These are phyloP conservation scores for Tragelaphus oryx DNA, from an alignment of 2,797 vertebrate genomes.

Conservation along the genomic window DNA sequence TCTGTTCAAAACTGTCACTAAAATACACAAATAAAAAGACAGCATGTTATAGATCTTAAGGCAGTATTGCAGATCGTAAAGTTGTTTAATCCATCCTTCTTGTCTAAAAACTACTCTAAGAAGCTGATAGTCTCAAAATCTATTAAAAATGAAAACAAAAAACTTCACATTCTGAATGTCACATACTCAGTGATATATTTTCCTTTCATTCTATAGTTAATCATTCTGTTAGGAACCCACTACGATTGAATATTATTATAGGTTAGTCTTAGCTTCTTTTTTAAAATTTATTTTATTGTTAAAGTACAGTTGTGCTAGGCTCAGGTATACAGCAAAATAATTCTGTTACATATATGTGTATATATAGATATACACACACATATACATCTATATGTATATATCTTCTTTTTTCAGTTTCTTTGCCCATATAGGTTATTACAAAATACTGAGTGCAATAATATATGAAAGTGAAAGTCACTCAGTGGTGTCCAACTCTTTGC, in stretches of 20 bases:
- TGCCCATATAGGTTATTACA: neutral
- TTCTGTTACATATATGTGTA: neutral
- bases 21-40: neutral
- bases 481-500: neutral
- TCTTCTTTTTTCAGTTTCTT: neutral
- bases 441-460: neutral
- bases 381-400: neutral
- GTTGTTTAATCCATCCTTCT: neutral
- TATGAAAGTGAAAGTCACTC: neutral
- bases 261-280: neutral
- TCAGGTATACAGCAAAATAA: neutral
- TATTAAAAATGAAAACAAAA: neutral
- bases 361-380: neutral
- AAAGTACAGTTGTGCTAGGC: neutral
- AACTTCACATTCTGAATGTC: neutral
- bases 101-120: neutral
- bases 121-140: constrained; percentile 1
- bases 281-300: neutral
- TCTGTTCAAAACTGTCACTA: neutral
- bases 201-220: neutral
- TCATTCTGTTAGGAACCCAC: constrained; percentile 19
- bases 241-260: neutral
- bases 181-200: neutral
- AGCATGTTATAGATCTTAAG: neutral
- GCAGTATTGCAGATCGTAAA: neutral